Evolutionary conservation across 2,888 invertebrate species (phyloP).

Genomic region (Parnassius glacialis): DNA sequence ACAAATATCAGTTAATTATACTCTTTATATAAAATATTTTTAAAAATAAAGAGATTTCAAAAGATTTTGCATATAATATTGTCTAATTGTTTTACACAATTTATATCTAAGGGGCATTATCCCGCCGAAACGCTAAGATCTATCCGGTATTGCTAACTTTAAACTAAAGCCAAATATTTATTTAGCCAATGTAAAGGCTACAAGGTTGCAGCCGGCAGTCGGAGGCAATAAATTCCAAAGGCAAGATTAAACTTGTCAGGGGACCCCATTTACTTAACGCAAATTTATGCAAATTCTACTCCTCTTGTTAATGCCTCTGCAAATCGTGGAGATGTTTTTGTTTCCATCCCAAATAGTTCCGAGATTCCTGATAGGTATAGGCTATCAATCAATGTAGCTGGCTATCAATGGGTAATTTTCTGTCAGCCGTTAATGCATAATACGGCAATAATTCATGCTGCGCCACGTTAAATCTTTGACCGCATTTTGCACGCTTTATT

Average conservation of each 20-base stretch:
- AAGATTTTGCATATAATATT: background rate
- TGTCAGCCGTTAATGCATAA: slow-evolving; percentile 1
- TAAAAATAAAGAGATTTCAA: no score
- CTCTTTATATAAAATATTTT: no score
- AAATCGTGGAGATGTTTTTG: slow-evolving; percentile 64
- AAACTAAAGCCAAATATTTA: slow-evolving; percentile 67
- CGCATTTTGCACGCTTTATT: slow-evolving; percentile 1
- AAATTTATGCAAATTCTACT: slow-evolving; percentile 78
- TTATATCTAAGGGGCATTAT: slow-evolving; percentile 16
- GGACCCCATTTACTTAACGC: slow-evolving; percentile 79
- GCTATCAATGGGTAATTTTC: slow-evolving; percentile 15
- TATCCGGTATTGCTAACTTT: slow-evolving; percentile 35
- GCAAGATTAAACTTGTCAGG: slow-evolving; percentile 80
- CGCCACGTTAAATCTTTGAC: background rate
- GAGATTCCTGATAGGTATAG: slow-evolving; percentile 11
- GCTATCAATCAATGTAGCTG: slow-evolving; percentile 12
- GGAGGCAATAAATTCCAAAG: slow-evolving; percentile 74
- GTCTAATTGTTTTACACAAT: slow-evolving; percentile 6
- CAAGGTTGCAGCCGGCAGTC: slow-evolving; percentile 58
- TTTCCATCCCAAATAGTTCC: slow-evolving; percentile 42
- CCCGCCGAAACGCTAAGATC: slow-evolving; percentile 25
- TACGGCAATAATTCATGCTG: slow-evolving; percentile 4
- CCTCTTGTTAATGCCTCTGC: slow-evolving; percentile 59
- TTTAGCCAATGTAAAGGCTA: slow-evolving; percentile 64
- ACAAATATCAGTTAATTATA: no score